A percentile compares a stretch with the other conserved stretches of the same genome.
These are phyloP conservation scores for Phrynocephalus guinanensis DNA, from an alignment of 2,797 vertebrate species.

Conservation along the genomic window DNA sequence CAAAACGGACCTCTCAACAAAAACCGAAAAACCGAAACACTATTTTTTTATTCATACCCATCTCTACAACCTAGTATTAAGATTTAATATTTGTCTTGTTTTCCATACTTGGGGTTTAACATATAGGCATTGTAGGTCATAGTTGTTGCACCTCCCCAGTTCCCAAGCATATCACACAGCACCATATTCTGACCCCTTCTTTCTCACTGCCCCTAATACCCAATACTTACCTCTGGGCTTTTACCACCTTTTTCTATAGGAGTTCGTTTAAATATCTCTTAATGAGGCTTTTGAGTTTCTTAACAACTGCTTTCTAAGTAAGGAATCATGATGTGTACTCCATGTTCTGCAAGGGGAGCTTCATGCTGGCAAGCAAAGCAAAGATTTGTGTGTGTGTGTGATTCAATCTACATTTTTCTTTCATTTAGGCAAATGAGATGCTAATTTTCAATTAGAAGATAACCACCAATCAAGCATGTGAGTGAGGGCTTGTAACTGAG, in stretches of 20 bases:
- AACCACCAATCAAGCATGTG: constrained; percentile 86
- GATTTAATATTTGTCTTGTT: not conserved
- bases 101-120: not conserved
- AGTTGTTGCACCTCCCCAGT: too few relatives aligned
- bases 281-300: not conserved
- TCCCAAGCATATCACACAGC: not conserved
- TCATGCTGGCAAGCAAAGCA: not conserved
- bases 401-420: constrained; percentile 39
- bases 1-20: too few relatives aligned
- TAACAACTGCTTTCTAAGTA: not conserved
- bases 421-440: constrained; percentile 86
- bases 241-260: not conserved
- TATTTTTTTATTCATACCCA: too few relatives aligned
- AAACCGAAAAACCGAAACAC: too few relatives aligned
- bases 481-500: constrained; percentile 87
- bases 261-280: not conserved
- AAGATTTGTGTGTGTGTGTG: not conserved
- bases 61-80: too few relatives aligned
- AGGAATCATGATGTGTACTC: not conserved
- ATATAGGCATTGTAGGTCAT: not conserved
- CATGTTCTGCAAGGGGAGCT: not conserved
- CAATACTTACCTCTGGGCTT: not conserved
- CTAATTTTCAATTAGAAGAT: constrained; percentile 92
- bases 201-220: not conserved
- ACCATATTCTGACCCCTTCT: not conserved